A percentile compares a stretch with the other conserved stretches of the same genome.
phyloP scores from a whole-genome alignment of 2,888 invertebrate genomes.

The Linnaemya vulpina region DNA sequence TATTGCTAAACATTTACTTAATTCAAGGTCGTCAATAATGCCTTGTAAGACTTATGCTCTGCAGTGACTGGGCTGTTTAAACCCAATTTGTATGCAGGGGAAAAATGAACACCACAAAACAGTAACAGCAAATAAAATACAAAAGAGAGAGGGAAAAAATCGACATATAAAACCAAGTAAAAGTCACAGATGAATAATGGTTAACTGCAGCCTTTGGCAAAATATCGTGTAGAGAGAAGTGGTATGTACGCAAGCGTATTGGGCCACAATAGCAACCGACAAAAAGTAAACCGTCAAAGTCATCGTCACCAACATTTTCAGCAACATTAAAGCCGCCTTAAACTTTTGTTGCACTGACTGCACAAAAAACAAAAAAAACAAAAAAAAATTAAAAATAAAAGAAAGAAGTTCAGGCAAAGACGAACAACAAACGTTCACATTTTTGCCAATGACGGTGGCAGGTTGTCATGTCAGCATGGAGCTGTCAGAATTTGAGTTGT shows the following conservation, averaged over 20 bases:
- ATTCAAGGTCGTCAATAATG: slow-evolving; percentile 68
- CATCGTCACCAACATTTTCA: slow-evolving; percentile 70
- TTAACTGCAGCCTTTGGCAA: slow-evolving; percentile 63
- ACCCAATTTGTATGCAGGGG: slow-evolving; percentile 66
- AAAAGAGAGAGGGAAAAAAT: slow-evolving; percentile 24
- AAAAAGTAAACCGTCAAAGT: slow-evolving; percentile 63
- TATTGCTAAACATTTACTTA: slow-evolving; percentile 66
- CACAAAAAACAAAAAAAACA: too few relatives aligned
- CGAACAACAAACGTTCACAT: slow-evolving; percentile 54
- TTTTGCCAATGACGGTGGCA: slow-evolving; percentile 75
- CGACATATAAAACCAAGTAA: slow-evolving; percentile 48
- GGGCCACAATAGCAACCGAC: slow-evolving; percentile 49
- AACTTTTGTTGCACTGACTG: slow-evolving; percentile 43
- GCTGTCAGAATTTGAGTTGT: slow-evolving; percentile 80
- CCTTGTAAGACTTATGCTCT: slow-evolving; percentile 53
- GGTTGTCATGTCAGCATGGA: slow-evolving; percentile 79
- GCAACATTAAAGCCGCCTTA: slow-evolving; percentile 69
- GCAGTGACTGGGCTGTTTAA: slow-evolving; percentile 65
- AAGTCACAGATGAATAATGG: slow-evolving; percentile 67
- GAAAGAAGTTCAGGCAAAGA: slow-evolving; percentile 20
- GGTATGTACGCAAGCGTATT: slow-evolving; percentile 69
- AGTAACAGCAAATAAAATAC: slow-evolving; percentile 3
- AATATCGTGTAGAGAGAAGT: slow-evolving; percentile 73
- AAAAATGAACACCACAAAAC: slow-evolving; percentile 38
- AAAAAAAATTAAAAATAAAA: background rate